Evolutionary conservation across 2,888 invertebrate genomes (phyloP).

Genomic region (Megaustenia siamemsis): DNA sequence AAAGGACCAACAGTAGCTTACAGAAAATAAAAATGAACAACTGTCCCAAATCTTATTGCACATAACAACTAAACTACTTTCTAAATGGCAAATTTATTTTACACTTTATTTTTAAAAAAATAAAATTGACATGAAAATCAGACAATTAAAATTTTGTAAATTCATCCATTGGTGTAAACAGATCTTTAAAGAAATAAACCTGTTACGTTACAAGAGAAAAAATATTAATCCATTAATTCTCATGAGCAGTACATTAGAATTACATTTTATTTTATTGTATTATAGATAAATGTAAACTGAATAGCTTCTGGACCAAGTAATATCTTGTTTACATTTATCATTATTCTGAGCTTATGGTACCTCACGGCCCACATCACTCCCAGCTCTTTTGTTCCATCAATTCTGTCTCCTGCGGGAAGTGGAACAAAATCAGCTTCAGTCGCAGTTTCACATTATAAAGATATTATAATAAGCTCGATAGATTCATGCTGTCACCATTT

Average conservation of each 20-base stretch:
- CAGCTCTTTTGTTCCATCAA: constrained; percentile 72
- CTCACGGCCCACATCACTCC: constrained; percentile 70
- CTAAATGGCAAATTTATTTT: neutral
- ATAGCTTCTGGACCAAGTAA: constrained; percentile 15
- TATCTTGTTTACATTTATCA: constrained; percentile 55
- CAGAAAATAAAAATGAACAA: neutral
- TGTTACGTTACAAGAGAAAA: constrained; percentile 21
- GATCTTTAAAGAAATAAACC: neutral
- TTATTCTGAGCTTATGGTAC: constrained; percentile 61
- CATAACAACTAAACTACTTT: neutral
- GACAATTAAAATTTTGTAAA: constrained; percentile 41
- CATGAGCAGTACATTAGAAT: neutral
- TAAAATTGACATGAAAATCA: constrained; percentile 9
- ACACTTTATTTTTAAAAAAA: neutral
- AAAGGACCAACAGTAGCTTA: neutral
- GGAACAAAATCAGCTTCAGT: constrained; percentile 76
- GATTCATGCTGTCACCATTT: constrained; percentile 44
- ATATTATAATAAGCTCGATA: constrained; percentile 53
- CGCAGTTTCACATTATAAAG: constrained; percentile 58
- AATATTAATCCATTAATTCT: neutral
- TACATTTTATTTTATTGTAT: constrained; percentile 4
- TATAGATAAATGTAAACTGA: constrained; percentile 53
- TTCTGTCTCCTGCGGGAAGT: constrained; percentile 73
- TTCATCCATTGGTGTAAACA: constrained; percentile 15
- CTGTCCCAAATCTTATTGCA: constrained; percentile 46